phyloP scores from a whole-genome alignment of 2,797 vertebrate species.

The Sylvia borin region DNA sequence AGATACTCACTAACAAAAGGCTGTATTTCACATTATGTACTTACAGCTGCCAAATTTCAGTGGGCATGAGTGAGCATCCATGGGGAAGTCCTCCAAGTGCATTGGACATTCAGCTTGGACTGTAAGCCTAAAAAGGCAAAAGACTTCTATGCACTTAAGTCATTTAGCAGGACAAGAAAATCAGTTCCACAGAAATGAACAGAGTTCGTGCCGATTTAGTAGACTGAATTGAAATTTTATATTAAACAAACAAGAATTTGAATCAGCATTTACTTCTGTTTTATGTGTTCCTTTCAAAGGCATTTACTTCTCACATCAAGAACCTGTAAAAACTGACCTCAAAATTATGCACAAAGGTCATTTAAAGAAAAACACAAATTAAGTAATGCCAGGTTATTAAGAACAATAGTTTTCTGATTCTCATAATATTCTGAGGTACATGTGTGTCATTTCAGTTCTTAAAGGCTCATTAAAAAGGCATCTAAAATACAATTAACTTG shows the following conservation, averaged over 20 bases:
- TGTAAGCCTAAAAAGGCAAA: conserved; percentile 88
- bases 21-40: conserved; percentile 69
- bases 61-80: conserved; percentile 98
- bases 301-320: conserved; percentile 15
- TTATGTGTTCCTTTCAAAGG: conserved; percentile 34
- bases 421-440: not conserved
- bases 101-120: conserved; percentile 99
- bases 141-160: conserved; percentile 46
- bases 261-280: conserved; percentile 24
- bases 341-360: conserved; percentile 11
- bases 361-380: conserved; percentile 17
- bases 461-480: not conserved
- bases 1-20: not conserved
- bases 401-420: not conserved
- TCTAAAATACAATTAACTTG: not conserved
- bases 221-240: conserved; percentile 20
- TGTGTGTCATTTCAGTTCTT: not conserved
- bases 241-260: conserved; percentile 48
- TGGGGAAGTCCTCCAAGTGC: conserved; percentile 99
- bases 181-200: conserved; percentile 22
- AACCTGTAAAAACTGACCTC: conserved; percentile 22
- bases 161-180: conserved; percentile 60
- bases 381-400: not conserved
- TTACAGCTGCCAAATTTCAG: conserved; percentile 99
- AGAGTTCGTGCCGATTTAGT: not conserved